phyloP scores from a whole-genome alignment of 1,140 invertebrate species.

The Penaeus indicus region DNA sequence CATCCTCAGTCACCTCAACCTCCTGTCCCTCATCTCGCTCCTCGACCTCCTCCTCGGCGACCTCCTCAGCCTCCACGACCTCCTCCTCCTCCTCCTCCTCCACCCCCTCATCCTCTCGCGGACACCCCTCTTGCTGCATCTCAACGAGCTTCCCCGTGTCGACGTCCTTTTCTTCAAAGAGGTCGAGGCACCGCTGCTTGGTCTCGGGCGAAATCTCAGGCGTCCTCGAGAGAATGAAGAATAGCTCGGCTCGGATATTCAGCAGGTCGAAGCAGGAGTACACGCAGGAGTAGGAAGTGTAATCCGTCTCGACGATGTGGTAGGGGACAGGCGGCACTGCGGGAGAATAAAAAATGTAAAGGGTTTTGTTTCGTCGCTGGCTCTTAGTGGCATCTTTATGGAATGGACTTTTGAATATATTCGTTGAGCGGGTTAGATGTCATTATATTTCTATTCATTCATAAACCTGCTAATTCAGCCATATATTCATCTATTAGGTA shows the following conservation, averaged over 20 bases:
- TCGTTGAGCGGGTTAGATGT: too few species aligned
- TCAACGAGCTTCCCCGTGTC: neutral
- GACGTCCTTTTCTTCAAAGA: neutral
- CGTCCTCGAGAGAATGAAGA: neutral
- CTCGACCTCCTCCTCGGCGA: neutral
- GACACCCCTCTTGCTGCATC: neutral
- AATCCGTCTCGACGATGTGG: neutral
- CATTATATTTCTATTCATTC: too few species aligned
- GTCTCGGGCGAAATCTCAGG: neutral
- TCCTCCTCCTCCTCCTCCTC: neutral
- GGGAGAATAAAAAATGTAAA: neutral
- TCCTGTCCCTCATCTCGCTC: too few species aligned
- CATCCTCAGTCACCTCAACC: too few species aligned
- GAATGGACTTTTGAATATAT: too few species aligned
- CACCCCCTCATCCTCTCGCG: neutral
- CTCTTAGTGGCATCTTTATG: too few species aligned
- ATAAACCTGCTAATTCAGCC: neutral
- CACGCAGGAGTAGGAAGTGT: conserved; percentile 3
- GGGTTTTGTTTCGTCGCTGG: neutral
- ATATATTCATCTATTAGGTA: neutral
- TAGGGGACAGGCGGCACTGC: conserved; percentile 3
- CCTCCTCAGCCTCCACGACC: neutral
- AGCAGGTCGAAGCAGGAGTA: neutral
- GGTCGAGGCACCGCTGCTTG: neutral
- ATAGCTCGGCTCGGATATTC: neutral